Evolutionary conservation across 92 coral and sea anemone species (phyloP).

Genomic region (Zoanthus sociatus): DNA sequence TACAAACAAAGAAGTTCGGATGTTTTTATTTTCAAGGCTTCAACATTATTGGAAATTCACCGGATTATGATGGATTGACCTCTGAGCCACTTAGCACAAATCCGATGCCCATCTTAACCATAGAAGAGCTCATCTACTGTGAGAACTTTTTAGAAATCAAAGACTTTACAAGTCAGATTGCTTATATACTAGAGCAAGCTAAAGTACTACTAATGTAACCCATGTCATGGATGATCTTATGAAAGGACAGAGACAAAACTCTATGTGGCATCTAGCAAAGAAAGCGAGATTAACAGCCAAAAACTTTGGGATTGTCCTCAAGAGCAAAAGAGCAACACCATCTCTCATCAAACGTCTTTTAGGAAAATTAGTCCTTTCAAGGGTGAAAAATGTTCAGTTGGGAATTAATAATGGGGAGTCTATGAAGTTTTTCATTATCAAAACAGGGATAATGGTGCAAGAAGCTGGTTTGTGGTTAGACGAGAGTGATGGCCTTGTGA

Average conservation of each 20-base stretch:
- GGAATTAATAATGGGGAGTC: not conserved
- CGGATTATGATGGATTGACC: slow-evolving; percentile 53
- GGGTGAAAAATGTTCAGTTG: not conserved
- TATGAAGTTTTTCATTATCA: not conserved
- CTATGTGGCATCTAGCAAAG: not conserved
- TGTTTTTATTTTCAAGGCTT: slow-evolving; percentile 47
- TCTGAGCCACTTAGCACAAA: slow-evolving; percentile 45
- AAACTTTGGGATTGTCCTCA: slow-evolving; percentile 1
- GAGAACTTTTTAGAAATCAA: slow-evolving; percentile 37
- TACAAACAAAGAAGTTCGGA: slow-evolving; percentile 48
- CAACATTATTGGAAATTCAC: slow-evolving; percentile 53
- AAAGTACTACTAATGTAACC: not conserved
- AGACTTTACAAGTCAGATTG: slow-evolving; percentile 9
- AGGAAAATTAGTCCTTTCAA: not conserved
- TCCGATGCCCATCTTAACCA: slow-evolving; percentile 43
- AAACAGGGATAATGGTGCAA: not conserved
- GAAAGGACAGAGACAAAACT: no score
- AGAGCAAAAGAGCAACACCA: not conserved
- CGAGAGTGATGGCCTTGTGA: slow-evolving; percentile 6
- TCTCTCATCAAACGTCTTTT: slow-evolving; percentile 4
- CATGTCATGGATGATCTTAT: no score
- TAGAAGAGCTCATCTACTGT: slow-evolving; percentile 53
- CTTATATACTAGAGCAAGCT: slow-evolving; percentile 8
- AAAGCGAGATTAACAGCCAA: slow-evolving; percentile 5
- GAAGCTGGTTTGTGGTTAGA: slow-evolving; percentile 6